Percentiles rank a stretch among this genome's conserved stretches.
phyloP scores from a whole-genome alignment of 2,888 invertebrate species.

The Archips crataeganus region DNA sequence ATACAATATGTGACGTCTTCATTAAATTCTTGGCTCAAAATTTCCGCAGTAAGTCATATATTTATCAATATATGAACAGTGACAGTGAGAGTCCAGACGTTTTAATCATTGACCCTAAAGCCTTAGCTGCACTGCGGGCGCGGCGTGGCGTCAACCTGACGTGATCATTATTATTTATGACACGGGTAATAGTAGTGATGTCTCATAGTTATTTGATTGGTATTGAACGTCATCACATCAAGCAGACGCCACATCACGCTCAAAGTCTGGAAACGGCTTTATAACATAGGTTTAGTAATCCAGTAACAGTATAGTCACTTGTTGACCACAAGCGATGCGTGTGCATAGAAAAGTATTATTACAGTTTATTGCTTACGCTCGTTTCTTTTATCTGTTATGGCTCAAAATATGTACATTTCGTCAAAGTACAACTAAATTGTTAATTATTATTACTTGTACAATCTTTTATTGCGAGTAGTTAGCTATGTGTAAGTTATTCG shows the following conservation, averaged over 20 bases:
- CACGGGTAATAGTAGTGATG: too few relatives aligned
- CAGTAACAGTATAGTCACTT: not conserved
- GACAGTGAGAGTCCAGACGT: not conserved
- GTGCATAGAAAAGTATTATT: slow-evolving; percentile 23
- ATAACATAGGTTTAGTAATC: not conserved
- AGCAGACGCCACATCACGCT: not conserved
- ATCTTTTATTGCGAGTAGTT: slow-evolving; percentile 50
- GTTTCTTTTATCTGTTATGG: slow-evolving; percentile 50
- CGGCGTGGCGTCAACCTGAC: too few relatives aligned
- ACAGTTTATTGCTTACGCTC: slow-evolving; percentile 3
- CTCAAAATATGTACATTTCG: slow-evolving; percentile 65
- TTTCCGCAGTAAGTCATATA: not conserved
- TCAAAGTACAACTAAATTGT: slow-evolving; percentile 69
- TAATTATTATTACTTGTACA: slow-evolving; percentile 64
- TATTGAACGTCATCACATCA: not conserved
- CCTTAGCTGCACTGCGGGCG: not conserved
- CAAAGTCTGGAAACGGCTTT: not conserved
- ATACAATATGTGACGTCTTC: not conserved
- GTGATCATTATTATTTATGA: too few relatives aligned
- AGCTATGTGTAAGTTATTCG: slow-evolving; percentile 57
- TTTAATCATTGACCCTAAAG: not conserved
- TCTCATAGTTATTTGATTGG: not conserved
- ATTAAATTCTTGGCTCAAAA: not conserved
- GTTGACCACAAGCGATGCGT: not conserved
- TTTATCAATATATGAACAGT: not conserved